These are phyloP conservation scores for Dryobota labecula DNA, from an alignment of 2,888 invertebrate genomes.

Conservation along the genomic window DNA sequence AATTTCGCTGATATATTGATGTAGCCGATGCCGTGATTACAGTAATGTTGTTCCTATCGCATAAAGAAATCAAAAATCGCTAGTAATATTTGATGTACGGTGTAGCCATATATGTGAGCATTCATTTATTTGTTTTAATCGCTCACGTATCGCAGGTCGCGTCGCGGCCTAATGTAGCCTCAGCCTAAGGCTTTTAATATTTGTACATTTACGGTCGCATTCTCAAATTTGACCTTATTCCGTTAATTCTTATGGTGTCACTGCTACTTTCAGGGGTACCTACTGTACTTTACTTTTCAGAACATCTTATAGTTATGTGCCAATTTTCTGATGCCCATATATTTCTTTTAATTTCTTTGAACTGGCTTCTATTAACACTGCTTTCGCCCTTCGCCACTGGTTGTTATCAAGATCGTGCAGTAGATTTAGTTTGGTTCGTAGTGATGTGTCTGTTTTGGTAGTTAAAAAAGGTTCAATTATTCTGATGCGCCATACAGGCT, in stretches of 20 bases:
- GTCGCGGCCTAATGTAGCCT: too few relatives aligned
- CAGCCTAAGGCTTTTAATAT: too few relatives aligned
- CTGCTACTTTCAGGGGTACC: background rate
- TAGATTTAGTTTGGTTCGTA: constrained; percentile 1
- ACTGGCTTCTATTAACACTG: background rate
- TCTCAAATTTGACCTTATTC: background rate
- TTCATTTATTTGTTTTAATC: too few relatives aligned
- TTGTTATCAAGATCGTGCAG: background rate
- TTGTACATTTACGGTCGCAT: background rate
- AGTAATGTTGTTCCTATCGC: too few relatives aligned
- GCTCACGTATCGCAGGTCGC: too few relatives aligned
- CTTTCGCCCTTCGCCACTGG: background rate
- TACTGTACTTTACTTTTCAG: background rate
- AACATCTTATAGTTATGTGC: background rate
- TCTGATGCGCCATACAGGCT: background rate
- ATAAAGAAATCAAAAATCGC: too few relatives aligned
- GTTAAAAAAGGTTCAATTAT: constrained; percentile 4
- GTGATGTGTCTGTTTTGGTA: background rate
- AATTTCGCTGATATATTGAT: too few relatives aligned
- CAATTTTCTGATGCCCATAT: background rate
- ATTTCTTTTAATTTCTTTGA: background rate
- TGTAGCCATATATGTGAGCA: too few relatives aligned
- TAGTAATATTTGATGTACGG: too few relatives aligned
- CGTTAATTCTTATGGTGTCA: background rate
- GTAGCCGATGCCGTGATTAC: too few relatives aligned